Evolutionary conservation across 2,113 vertebrate genomes (phyloP), one percentile per base, ranked within the genome.

Genomic region (Oreochromis tanganicae): DNA sequence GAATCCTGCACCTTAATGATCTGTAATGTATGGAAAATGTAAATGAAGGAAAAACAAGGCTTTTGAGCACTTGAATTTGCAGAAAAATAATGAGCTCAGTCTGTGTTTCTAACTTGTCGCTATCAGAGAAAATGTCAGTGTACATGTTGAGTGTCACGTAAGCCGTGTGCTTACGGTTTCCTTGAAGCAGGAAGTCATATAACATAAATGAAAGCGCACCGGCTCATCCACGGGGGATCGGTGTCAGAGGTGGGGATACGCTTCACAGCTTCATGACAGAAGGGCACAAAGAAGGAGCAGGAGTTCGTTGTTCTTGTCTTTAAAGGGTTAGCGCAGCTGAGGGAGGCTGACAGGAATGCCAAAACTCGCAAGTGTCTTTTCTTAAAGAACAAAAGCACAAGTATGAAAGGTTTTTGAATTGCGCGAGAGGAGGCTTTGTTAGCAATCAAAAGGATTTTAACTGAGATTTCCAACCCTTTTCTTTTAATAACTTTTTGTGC

Each of bases 341-440:
- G 82, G 85, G 38, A 80, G 3, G 59, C 24, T 87, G 91, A 85
- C 89, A 92, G 84, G 21, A 90, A 82, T 17, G 56, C 75, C 84
- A 84, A 38, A 61, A 54, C 19, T 54, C 14, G 2, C 46, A 48
- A 78, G 2, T 59, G 57, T 61, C 32, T 48, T 7, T 55, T 41
- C 59, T 19, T 48, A 12, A 83, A 81, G 73, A 84, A 82, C 59
- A 82, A 54, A 83, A 81, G 66, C 41, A 50, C 2, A 21, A 50
- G 34, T 84, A 41, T 82, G 21, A 71, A 55, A 85, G 55, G 48
- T 66, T 43, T 89, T 54, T 59, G 56, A 79, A 41, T 21, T 27
- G 68, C 4, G 0, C 6, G 2, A 68, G 19, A 43, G 17, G n/a
- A 52, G 24, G 27, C 83, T 82, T 59, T 78, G 61, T 50, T 81